Conservation (phyloP, 2,888 invertebrate species). For the Melinaea menophilus region DNA sequence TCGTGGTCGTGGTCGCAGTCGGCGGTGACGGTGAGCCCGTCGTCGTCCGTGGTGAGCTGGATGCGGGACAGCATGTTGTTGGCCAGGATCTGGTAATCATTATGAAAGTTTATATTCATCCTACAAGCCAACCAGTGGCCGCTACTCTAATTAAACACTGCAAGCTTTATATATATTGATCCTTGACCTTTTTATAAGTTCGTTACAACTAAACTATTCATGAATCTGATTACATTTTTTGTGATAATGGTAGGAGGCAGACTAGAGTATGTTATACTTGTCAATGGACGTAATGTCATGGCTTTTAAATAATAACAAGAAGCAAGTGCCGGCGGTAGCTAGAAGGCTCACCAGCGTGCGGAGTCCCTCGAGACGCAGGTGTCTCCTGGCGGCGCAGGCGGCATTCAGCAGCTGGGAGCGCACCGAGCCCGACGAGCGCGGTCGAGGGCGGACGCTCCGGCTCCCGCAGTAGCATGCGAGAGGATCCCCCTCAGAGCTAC, state of each 20-base stretch:
- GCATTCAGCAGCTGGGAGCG: conserved; percentile 85
- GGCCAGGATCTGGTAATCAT: conserved; percentile 79
- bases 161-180: too few species aligned
- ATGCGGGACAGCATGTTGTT: conserved; percentile 91
- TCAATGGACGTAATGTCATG: too few species aligned
- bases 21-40: conserved; percentile 70
- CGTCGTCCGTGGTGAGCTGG: conserved; percentile 88
- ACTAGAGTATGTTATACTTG: too few species aligned
- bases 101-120: background rate
- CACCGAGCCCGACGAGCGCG: conserved; percentile 79
- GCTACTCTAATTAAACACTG: background rate
- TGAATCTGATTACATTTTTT: too few species aligned
- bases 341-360: conserved; percentile 80
- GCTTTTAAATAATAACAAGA: too few species aligned
- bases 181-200: too few species aligned
- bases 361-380: conserved; percentile 87
- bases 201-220: too few species aligned
- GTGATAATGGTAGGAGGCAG: too few species aligned
- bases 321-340: too few species aligned
- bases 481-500: conserved; percentile 81
- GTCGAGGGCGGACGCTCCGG: conserved; percentile 40
- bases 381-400: conserved; percentile 91
- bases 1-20: conserved; percentile 66
- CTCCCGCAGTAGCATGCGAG: conserved; percentile 82
- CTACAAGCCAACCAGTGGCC: background rate